phyloP scores from a whole-genome alignment of 1,140 invertebrate species.

The Sitobion miscanthi region DNA sequence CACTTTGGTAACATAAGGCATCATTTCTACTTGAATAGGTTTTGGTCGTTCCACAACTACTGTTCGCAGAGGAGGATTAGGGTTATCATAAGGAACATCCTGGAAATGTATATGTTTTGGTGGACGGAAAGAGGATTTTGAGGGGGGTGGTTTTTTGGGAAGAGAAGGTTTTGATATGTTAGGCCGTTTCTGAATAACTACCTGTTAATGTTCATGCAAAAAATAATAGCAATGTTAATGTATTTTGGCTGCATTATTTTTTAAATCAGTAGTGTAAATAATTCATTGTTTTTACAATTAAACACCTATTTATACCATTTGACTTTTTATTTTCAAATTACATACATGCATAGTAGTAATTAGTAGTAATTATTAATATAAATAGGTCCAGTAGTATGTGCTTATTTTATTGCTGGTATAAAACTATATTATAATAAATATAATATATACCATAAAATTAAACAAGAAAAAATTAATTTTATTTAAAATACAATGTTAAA shows the following conservation, averaged over 20 bases:
- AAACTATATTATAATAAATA: constrained; percentile 4
- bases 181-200: constrained; percentile 51
- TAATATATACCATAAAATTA: constrained; percentile 26
- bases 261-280: constrained; percentile 12
- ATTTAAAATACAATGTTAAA: constrained; percentile 24
- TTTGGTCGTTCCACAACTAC: constrained; percentile 29
- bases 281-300: neutral
- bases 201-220: constrained; percentile 56
- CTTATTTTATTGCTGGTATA: constrained; percentile 50
- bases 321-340: neutral
- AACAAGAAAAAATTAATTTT: neutral
- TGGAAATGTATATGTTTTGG: constrained; percentile 49
- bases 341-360: constrained; percentile 16
- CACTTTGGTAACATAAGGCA: constrained; percentile 54
- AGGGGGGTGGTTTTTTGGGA: constrained; percentile 10
- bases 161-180: constrained; percentile 21
- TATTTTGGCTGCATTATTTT: constrained; percentile 54
- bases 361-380: constrained; percentile 12
- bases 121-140: neutral
- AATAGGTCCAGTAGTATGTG: constrained; percentile 47
- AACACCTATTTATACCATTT: constrained; percentile 21
- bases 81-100: neutral
- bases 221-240: constrained; percentile 56
- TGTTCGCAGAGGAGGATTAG: constrained; percentile 17
- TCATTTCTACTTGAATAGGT: constrained; percentile 52